Evolutionary conservation across 2,113 vertebrate species (phyloP).

Genomic region (Oxyura jamaicensis): DNA sequence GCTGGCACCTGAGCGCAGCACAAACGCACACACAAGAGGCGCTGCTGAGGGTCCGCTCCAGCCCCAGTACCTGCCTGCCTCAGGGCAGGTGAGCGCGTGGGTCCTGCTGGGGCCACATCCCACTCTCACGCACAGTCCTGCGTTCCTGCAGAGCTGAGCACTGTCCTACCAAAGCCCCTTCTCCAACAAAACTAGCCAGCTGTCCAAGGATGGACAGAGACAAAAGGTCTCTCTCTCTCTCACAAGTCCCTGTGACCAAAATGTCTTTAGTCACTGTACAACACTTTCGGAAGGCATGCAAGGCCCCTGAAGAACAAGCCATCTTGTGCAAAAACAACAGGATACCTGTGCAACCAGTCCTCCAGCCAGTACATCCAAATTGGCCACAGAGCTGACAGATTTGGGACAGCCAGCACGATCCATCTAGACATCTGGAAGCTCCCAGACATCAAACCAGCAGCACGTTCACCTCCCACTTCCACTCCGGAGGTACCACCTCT

Average conservation of each 20-base stretch:
- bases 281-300: not conserved
- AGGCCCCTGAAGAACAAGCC: not conserved
- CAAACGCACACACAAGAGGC: constrained; percentile 58
- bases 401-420: not conserved
- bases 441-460: not conserved
- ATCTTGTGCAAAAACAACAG: not conserved
- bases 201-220: not conserved
- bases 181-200: not conserved
- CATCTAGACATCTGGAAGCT: not conserved
- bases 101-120: not conserved
- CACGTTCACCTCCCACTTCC: fast-evolving
- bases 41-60: constrained; percentile 16
- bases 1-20: constrained; percentile 73
- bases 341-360: not conserved
- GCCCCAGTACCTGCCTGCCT: not conserved
- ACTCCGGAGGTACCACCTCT: not conserved
- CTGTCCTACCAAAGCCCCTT: not conserved
- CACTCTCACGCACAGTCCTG: not conserved
- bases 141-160: constrained; percentile 1
- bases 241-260: not conserved
- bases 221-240: not conserved
- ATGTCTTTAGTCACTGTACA: not conserved
- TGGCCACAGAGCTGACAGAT: not conserved
- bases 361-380: not conserved
- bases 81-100: not conserved